Percentiles rank a stretch among this genome's conserved stretches.
Conservation (phyloP, 2,797 vertebrate species). For the Notolabrus celidotus region DNA sequence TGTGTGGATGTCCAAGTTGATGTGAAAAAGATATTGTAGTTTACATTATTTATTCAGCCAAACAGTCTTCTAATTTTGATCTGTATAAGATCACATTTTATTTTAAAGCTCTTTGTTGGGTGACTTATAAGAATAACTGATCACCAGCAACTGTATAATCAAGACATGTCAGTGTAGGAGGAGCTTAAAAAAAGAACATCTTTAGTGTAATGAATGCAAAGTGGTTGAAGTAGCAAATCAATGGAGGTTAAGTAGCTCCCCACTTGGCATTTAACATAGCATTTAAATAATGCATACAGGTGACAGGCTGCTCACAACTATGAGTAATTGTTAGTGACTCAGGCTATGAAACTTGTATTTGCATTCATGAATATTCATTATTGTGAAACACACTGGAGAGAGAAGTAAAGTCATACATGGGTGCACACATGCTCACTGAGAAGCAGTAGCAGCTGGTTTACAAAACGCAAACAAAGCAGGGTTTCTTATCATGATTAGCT, state of each 20-base stretch:
- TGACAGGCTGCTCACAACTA: constrained; percentile 51
- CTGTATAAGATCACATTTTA: not conserved
- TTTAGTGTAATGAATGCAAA: constrained; percentile 58
- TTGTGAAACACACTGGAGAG: constrained; percentile 5
- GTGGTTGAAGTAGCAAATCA: constrained; percentile 59
- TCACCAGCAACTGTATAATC: constrained; percentile 13
- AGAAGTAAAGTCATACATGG: too few species aligned
- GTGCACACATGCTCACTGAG: too few species aligned
- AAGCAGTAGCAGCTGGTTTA: not conserved
- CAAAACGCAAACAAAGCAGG: not conserved
- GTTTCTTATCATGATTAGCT: not conserved
- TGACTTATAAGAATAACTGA: constrained; percentile 28
- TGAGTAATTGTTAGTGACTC: constrained; percentile 70
- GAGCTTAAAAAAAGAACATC: constrained; percentile 43
- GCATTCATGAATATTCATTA: constrained; percentile 74
- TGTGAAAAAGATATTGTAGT: not conserved
- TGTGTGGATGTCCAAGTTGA: too few species aligned
- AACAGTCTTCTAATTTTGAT: not conserved
- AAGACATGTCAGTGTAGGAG: constrained; percentile 5
- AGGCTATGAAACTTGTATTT: constrained; percentile 61
- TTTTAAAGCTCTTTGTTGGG: constrained; percentile 18
- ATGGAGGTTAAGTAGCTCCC: constrained; percentile 57
- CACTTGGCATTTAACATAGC: constrained; percentile 69
- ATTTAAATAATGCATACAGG: constrained; percentile 66
- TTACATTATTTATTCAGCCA: not conserved